phyloP scores from a whole-genome alignment of 2,797 vertebrate genomes.

The Squalus acanthias region DNA sequence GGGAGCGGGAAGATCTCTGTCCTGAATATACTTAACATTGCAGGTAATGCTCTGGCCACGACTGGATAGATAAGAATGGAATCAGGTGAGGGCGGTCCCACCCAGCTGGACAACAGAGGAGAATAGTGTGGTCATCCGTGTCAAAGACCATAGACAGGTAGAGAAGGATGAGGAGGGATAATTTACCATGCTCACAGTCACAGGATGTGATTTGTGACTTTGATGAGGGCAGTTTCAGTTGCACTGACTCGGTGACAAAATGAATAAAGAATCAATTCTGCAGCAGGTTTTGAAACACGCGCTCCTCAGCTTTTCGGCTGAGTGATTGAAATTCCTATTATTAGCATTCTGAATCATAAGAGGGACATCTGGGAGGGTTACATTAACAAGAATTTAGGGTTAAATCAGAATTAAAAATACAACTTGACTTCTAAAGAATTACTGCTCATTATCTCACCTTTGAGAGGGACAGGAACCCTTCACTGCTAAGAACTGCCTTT shows the following conservation, averaged over 20 bases:
- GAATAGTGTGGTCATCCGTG: too few relatives aligned
- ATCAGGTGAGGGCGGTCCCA: too few relatives aligned
- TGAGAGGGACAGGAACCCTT: slow-evolving; percentile 83
- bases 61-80: too few relatives aligned
- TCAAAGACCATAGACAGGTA: too few relatives aligned
- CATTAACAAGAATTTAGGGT: background rate
- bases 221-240: background rate
- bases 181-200: background rate
- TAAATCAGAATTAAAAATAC: background rate
- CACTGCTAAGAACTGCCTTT: slow-evolving; percentile 81
- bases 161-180: too few relatives aligned
- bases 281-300: background rate
- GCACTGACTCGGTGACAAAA: background rate
- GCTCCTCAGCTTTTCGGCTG: background rate
- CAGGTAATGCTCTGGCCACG: too few relatives aligned
- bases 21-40: too few relatives aligned
- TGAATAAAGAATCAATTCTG: background rate
- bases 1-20: too few relatives aligned
- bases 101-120: too few relatives aligned
- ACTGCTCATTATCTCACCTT: slow-evolving; percentile 64
- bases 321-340: background rate
- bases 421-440: background rate
- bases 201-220: background rate
- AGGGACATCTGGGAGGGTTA: background rate
- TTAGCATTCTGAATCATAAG: background rate